Base-by-base conservation (phyloP, 2,113 vertebrate species). In the Actenoides lindsayi region DNA sequence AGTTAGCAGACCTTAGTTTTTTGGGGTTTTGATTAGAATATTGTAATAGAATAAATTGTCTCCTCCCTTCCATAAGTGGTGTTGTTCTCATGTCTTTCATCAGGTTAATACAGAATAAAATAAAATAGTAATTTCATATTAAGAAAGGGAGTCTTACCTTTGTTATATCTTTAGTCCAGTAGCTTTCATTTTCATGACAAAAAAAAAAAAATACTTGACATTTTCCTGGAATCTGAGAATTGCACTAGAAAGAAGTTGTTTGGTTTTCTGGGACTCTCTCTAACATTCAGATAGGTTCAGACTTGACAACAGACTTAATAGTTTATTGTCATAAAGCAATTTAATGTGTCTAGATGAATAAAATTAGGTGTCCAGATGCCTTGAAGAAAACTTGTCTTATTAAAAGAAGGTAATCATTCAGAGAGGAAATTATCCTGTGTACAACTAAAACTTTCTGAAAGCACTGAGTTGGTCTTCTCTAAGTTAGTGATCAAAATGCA, bases 31-130 rank as follows among this genome's bases (percentile, higher is more conserved):
- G 37, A 80, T 96, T 93, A 95, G 91, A 97, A 53, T 95, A 80
- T 96, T 75, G 46, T 93, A 94, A 87, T 87, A 95, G 87, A 86
- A 91, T 76, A 37, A 85, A 91, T 96, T 63, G 85, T 93, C 96
- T 91, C 81, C 65, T 96, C 79, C 67, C 33, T 93, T 94, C 76
- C 51, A 62, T 77, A 91, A 57, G 31, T 76, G 87, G 60, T 68
- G 64, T 65, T 68, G 54, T 63, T 81, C 56, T 83, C 68, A 96
- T 20, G 64, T 81, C 89, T 91, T 67, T 62, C 74, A 89, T 92
- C 63, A 83, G 87, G 44, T 74, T 94, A 76, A 39, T 77, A 30
- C 23, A 14, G 48, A 83, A n/a, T 82, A 85, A 92, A 94, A 80
- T 64, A 80, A 91, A 51, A 33, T 70, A 73, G 35, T 94, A 11